These are phyloP conservation scores for Virgularia gustaviana DNA, from an alignment of 92 coral and sea anemone genomes.

Conservation along the genomic window DNA sequence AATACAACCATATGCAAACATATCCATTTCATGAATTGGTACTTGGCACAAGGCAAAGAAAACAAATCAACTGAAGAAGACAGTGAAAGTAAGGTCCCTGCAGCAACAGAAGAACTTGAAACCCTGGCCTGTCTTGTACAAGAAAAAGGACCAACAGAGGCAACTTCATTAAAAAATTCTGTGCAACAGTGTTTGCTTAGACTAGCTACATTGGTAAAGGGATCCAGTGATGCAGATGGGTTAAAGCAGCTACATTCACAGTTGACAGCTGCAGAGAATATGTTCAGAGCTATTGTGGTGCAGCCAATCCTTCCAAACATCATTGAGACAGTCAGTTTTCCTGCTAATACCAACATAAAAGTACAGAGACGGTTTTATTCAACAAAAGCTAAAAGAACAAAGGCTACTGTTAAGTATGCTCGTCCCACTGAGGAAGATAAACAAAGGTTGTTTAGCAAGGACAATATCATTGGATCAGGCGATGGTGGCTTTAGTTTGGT, in stretches of 20 bases:
- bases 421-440: conserved; percentile 15
- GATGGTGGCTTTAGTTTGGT: too few relatives aligned
- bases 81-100: too few relatives aligned
- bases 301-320: not conserved
- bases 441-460: not conserved
- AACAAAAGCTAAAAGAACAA: conserved; percentile 26
- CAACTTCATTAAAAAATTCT: too few relatives aligned
- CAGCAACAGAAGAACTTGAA: too few relatives aligned
- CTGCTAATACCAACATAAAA: conserved; percentile 47
- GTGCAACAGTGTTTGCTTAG: not conserved
- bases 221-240: not conserved
- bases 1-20: conserved; percentile 24
- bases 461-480: not conserved
- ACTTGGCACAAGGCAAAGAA: not conserved
- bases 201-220: not conserved
- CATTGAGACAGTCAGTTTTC: conserved; percentile 18
- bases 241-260: not conserved
- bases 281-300: not conserved
- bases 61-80: too few relatives aligned
- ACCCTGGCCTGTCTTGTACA: too few relatives aligned
- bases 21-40: conserved; percentile 16
- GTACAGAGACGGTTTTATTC: conserved; percentile 39
- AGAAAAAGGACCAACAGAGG: not conserved
- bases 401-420: conserved; percentile 7
- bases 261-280: not conserved